phyloP scores from a whole-genome alignment of 1,140 invertebrate species.

The Sarcophaga bullata region DNA sequence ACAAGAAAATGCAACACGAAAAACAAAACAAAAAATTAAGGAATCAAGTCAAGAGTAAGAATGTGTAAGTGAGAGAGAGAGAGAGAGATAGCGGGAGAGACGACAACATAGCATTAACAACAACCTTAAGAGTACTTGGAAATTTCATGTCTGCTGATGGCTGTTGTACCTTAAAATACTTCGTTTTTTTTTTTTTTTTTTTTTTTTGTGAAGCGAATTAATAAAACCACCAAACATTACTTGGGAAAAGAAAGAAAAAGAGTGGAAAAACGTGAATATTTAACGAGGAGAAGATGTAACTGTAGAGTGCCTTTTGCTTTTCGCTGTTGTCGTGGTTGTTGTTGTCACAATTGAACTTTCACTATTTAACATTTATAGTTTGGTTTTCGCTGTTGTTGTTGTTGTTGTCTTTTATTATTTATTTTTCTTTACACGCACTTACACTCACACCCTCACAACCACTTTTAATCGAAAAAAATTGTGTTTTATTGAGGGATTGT shows the following conservation, averaged over 20 bases:
- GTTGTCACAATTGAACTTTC: conserved; percentile 30
- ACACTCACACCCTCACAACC: neutral
- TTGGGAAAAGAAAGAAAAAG: neutral
- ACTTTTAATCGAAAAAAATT: no score
- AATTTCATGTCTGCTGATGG: neutral
- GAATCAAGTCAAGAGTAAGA: neutral
- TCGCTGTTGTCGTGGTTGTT: neutral
- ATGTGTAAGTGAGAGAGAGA: no score
- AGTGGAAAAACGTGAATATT: conserved; percentile 8
- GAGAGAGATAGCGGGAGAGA: no score
- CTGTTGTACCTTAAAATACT: neutral
- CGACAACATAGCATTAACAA: no score
- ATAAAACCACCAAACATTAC: no score
- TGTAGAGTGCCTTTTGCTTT: neutral
- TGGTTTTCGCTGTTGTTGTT: conserved; percentile 11
- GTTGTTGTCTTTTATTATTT: neutral
- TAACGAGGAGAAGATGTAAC: conserved; percentile 29
- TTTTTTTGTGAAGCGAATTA: no score
- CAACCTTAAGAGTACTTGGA: no score
- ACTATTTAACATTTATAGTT: conserved; percentile 28
- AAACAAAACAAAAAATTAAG: neutral
- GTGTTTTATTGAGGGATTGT: neutral
- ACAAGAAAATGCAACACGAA: neutral
- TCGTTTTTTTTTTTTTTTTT: neutral
- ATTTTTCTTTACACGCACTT: neutral